Evolutionary conservation across 2,888 invertebrate genomes (phyloP), one percentile per base, ranked within the genome.

Genomic region (Hirtodrosophila histrioides): DNA sequence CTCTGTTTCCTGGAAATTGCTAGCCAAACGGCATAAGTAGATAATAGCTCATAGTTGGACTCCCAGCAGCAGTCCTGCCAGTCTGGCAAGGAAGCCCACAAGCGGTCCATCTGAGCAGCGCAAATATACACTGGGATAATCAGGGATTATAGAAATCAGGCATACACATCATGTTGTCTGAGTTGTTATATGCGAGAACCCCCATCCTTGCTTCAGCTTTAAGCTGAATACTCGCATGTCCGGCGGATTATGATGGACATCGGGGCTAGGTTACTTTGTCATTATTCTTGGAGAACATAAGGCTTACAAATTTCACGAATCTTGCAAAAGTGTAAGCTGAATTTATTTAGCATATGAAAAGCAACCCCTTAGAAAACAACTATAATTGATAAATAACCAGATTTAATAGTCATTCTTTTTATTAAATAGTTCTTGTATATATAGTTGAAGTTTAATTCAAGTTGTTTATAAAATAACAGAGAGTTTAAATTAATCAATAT

Each of bases 11-110:
- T 58, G 58, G 17, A 70, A 71, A 71, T 67, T 69, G 71, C 66
- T 69, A 61, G 71, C 71, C 71, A 71, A 71, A 71, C 66, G 66
- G 71, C 70, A 66, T 71, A 71, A 71, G 71, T 71, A 70, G 70
- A 70, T 69, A 66, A 73, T 69, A 62, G 73, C 66, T 55, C 66
- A 58, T 53, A 56, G 68, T 44, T 54, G 54, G 10, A 29, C 50
- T 35, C 12, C 37, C 36, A 35, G 36, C 10, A 11, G 27, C 31
- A 43, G 12, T 8, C 1, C 11, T 17, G 37, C 6, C n/a, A 33
- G 40, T 23, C 45, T 29, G 55, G 40, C 35, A 40, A 48, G 40
- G 43, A 40, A 48, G 48, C 40, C 45, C 36, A 10, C 8, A 24
- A 35, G 36, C 37, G 43, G 46, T 29, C 37, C 65, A 39, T 44